Conservation (phyloP, 2,797 vertebrate species). For the Syngnathus rostellatus region DNA sequence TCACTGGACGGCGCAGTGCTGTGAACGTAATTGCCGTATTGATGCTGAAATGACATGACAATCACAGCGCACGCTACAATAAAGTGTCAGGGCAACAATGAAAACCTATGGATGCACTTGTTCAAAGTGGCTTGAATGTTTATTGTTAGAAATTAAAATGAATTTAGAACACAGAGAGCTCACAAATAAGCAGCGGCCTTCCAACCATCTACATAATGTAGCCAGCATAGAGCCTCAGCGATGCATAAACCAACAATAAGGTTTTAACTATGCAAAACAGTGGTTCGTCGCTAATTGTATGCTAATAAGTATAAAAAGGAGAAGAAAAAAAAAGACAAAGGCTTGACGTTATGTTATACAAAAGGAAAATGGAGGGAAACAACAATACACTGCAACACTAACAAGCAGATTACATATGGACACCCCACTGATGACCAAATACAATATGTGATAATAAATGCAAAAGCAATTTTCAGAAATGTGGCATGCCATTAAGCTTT, state of each 20-base stretch:
- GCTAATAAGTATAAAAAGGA: constrained; percentile 13
- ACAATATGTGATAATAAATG: constrained; percentile 10
- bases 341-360: constrained; percentile 3
- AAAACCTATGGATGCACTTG: background rate
- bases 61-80: background rate
- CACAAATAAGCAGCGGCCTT: background rate
- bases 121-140: constrained; percentile 41
- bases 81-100: constrained; percentile 1
- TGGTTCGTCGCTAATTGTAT: constrained; percentile 13
- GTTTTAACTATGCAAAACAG: constrained; percentile 12
- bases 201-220: background rate
- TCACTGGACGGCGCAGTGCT: constrained; percentile 11
- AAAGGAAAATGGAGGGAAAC: background rate
- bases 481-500: constrained; percentile 11
- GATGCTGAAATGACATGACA: constrained; percentile 11
- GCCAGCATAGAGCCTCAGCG: background rate
- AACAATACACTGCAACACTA: constrained; percentile 1
- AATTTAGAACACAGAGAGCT: constrained; percentile 6
- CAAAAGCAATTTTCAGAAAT: background rate
- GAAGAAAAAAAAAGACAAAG: constrained; percentile 6
- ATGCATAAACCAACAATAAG: background rate
- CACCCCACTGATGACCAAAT: constrained; percentile 6
- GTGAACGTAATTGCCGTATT: constrained; percentile 6
- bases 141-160: constrained; percentile 49
- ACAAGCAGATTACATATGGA: constrained; percentile 5